Evolutionary conservation across 2,113 vertebrate genomes (phyloP).

Genomic region (Podarcis cretensis): DNA sequence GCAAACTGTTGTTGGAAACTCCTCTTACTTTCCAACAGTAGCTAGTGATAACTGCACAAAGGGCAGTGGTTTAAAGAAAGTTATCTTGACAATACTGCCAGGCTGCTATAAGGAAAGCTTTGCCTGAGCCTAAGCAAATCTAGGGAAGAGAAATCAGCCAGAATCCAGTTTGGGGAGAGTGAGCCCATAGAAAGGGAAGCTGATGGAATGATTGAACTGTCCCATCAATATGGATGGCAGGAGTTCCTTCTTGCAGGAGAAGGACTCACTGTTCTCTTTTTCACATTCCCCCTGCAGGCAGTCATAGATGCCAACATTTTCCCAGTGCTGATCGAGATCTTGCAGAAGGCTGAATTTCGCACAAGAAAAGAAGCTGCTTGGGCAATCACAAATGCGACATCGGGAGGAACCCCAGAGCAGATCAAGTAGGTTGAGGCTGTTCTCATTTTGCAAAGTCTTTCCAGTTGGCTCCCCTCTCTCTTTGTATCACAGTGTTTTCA

Average conservation of each 20-base stretch:
- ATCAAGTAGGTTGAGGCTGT: constrained; percentile 82
- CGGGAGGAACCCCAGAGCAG: constrained; percentile 95
- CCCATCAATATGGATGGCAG: background rate
- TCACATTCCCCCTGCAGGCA: constrained; percentile 76
- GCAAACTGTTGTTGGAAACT: background rate
- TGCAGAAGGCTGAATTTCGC: constrained; percentile 97
- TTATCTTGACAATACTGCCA: background rate
- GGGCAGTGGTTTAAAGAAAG: background rate
- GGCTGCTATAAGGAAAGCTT: background rate
- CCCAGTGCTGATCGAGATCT: constrained; percentile 95
- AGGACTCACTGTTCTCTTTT: background rate
- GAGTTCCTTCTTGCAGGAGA: background rate
- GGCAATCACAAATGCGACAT: constrained; percentile 98
- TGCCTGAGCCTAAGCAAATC: background rate
- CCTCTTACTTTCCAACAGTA: no score
- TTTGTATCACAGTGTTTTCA: background rate
- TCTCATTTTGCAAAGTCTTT: no score
- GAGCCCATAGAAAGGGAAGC: background rate
- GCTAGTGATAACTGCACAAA: background rate
- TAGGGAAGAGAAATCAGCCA: background rate
- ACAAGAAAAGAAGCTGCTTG: constrained; percentile 98
- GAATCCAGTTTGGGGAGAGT: no score
- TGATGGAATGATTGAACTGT: background rate
- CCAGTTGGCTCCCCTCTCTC: background rate
- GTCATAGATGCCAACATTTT: constrained; percentile 98